phyloP scores from a whole-genome alignment of 2,797 vertebrate species.

The Spondyliosoma cantharus region DNA sequence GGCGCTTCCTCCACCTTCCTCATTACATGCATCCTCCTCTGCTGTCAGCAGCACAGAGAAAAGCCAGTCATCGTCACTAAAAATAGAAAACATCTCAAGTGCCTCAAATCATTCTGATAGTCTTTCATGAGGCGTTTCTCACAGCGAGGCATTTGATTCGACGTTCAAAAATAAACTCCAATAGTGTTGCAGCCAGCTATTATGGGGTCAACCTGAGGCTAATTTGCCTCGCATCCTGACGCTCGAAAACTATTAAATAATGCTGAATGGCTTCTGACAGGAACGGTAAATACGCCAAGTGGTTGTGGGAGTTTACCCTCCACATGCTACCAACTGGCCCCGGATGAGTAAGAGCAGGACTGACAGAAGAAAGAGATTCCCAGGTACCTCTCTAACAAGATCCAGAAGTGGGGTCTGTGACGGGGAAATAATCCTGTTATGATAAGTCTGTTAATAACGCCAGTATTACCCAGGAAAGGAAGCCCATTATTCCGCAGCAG shows the following conservation, averaged over 20 bases:
- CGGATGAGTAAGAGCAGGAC: conserved; percentile 47
- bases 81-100: conserved; percentile 78
- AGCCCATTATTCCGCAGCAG: conserved; percentile 70
- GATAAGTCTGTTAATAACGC: conserved; percentile 73
- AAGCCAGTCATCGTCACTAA: conserved; percentile 64
- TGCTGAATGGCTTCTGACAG: conserved; percentile 53
- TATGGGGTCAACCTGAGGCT: conserved; percentile 65
- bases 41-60: conserved; percentile 65
- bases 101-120: conserved; percentile 72
- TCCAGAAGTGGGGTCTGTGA: conserved; percentile 61
- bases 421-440: conserved; percentile 76
- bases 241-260: conserved; percentile 63
- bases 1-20: conserved; percentile 51
- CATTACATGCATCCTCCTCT: conserved; percentile 63
- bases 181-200: conserved; percentile 51
- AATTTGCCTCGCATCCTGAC: conserved; percentile 51
- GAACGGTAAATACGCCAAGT: conserved; percentile 39
- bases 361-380: conserved; percentile 67
- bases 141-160: conserved; percentile 59
- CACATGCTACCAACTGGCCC: conserved; percentile 34
- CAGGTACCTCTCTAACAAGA: conserved; percentile 72
- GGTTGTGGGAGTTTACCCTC: conserved; percentile 44
- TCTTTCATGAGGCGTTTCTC: conserved; percentile 72
- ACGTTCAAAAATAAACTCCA: conserved; percentile 75
- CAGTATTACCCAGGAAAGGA: conserved; percentile 58